Percentiles rank a stretch among this genome's conserved stretches.
These are phyloP conservation scores for Leptestheria dahalacensis DNA, from an alignment of 1,140 invertebrate genomes.

Conservation along the genomic window DNA sequence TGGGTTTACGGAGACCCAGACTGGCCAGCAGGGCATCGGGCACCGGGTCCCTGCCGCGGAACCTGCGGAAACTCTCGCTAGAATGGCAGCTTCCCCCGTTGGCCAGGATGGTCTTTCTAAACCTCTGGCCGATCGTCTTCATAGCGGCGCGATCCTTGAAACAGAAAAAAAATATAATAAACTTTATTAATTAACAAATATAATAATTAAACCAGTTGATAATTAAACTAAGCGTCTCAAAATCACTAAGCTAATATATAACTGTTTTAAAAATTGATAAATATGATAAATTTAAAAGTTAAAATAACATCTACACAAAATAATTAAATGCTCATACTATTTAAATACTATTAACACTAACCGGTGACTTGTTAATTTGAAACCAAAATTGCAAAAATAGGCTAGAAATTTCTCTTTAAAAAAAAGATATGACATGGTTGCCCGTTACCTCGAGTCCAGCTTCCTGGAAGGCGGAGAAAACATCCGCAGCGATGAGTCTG, in stretches of 20 bases:
- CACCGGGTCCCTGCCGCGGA: conserved; percentile 78
- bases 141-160: not conserved
- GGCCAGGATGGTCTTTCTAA: conserved; percentile 69
- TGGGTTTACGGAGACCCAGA: not conserved
- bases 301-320: too few relatives aligned
- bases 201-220: not conserved
- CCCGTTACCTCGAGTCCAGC: conserved; percentile 24
- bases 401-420: conserved; percentile 14
- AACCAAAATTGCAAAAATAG: conserved; percentile 24
- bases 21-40: conserved; percentile 51
- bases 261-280: too few relatives aligned
- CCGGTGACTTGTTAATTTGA: conserved; percentile 30
- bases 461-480: conserved; percentile 69
- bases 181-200: not conserved
- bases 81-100: conserved; percentile 61
- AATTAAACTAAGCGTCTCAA: too few relatives aligned
- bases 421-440: conserved; percentile 8
- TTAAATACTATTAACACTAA: too few relatives aligned
- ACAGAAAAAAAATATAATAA: conserved; percentile 17
- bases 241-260: too few relatives aligned
- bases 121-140: conserved; percentile 35
- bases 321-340: too few relatives aligned
- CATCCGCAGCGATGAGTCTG: conserved; percentile 74
- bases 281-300: too few relatives aligned
- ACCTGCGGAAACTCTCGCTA: conserved; percentile 70